phyloP scores from a whole-genome alignment of 2,888 invertebrate species.

The Magallana nippona region DNA sequence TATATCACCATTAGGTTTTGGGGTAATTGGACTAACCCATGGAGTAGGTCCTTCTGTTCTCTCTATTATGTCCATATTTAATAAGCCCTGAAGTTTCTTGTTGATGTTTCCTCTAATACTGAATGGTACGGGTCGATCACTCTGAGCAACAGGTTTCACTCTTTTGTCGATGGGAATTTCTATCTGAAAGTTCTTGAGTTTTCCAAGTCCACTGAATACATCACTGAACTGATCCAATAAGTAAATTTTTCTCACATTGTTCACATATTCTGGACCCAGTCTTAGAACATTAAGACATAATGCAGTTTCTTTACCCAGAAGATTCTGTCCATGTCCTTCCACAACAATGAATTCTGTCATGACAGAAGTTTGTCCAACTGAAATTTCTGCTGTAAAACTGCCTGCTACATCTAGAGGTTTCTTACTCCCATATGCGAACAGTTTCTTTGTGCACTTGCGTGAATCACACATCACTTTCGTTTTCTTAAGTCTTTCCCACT shows the following conservation, averaged over 20 bases:
- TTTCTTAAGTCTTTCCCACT: conserved; percentile 19
- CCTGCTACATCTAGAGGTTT: conserved; percentile 44
- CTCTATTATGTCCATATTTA: conserved; percentile 52
- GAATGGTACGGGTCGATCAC: conserved; percentile 40
- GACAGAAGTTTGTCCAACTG: neutral
- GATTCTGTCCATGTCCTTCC: conserved; percentile 42
- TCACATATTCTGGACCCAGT: neutral
- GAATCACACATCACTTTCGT: neutral
- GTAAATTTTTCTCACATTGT: conserved; percentile 16
- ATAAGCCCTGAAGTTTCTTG: conserved; percentile 45
- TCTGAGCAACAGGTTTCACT: conserved; percentile 41
- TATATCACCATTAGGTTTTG: conserved; percentile 51
- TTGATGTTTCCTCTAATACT: conserved; percentile 35
- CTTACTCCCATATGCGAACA: conserved; percentile 44
- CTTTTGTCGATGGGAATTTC: conserved; percentile 40
- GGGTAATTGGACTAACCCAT: conserved; percentile 52
- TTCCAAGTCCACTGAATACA: conserved; percentile 37
- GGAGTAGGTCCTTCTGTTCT: conserved; percentile 46
- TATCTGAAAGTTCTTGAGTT: conserved; percentile 43
- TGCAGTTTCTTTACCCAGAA: conserved; percentile 44
- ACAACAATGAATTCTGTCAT: conserved; percentile 48
- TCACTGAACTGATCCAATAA: conserved; percentile 13
- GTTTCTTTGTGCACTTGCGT: conserved; percentile 34
- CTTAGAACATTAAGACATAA: conserved; percentile 34
- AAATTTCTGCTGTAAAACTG: conserved; percentile 38